Percentiles rank a stretch among this genome's conserved stretches.
Conservation (phyloP, 2,888 invertebrate genomes). For the Barypeithes pellucidus region DNA sequence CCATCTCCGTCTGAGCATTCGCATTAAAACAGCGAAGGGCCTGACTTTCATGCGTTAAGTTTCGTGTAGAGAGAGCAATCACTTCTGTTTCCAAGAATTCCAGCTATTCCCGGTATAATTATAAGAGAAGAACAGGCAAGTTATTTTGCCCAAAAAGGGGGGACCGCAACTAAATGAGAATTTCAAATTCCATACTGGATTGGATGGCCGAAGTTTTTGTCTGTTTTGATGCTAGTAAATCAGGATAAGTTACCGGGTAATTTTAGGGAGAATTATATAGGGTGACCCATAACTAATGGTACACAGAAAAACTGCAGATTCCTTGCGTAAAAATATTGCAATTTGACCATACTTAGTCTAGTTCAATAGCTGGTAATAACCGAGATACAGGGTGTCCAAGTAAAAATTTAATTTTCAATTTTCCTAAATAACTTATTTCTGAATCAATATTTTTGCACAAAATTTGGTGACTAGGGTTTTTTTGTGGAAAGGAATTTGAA, state of each 20-base stretch:
- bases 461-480: no score
- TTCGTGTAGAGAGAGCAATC: conserved; percentile 64
- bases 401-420: no score
- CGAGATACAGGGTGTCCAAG: no score
- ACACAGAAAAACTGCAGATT: no score
- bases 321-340: no score
- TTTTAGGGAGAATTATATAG: no score
- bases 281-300: no score
- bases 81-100: conserved; percentile 61
- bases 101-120: conserved; percentile 63
- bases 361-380: no score
- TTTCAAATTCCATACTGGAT: conserved; percentile 39
- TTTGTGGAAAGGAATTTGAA: no score
- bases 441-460: no score
- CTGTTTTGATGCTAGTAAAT: conserved; percentile 13
- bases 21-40: conserved; percentile 61
- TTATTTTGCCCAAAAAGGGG: conserved; percentile 43
- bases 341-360: no score
- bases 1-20: conserved; percentile 54
- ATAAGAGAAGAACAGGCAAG: conserved; percentile 52
- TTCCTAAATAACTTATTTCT: no score
- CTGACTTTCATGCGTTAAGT: conserved; percentile 64
- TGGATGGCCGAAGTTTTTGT: conserved; percentile 34
- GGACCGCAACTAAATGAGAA: conserved; percentile 35
- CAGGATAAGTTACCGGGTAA: conserved; percentile 13